Conservation (phyloP, 2,888 invertebrate genomes). For the Oxycera nigricornis region DNA sequence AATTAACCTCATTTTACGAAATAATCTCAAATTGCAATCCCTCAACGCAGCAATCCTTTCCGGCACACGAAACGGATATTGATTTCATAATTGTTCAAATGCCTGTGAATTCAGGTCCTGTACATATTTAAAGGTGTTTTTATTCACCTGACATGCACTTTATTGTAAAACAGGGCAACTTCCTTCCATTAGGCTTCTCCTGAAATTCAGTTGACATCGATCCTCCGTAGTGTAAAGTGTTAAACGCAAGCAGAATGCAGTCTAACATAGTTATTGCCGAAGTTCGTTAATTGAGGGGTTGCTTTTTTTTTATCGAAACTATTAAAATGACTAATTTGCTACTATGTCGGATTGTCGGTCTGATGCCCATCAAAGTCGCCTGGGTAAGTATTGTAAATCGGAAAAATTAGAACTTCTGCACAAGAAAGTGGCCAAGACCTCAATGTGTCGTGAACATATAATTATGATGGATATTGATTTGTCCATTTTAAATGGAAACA, state of each 20-base stretch:
- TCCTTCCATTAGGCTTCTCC: not conserved
- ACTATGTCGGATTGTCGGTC: slow-evolving; percentile 42
- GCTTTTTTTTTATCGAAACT: too few relatives aligned
- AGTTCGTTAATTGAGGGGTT: too few relatives aligned
- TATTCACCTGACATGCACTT: slow-evolving; percentile 18
- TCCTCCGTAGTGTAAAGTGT: slow-evolving; percentile 26
- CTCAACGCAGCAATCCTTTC: not conserved
- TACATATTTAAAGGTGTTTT: not conserved
- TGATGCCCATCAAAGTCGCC: slow-evolving; percentile 42
- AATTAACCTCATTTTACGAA: not conserved
- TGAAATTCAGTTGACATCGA: slow-evolving; percentile 27
- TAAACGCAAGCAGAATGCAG: not conserved
- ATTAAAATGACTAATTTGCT: slow-evolving; percentile 28
- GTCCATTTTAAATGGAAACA: not conserved
- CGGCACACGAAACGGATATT: slow-evolving; percentile 34
- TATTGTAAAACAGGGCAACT: slow-evolving; percentile 25
- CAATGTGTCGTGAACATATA: slow-evolving; percentile 13
- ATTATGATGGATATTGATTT: slow-evolving; percentile 18
- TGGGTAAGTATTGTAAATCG: slow-evolving; percentile 39
- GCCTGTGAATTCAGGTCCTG: not conserved
- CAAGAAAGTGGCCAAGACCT: slow-evolving; percentile 19
- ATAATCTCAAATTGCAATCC: not conserved
- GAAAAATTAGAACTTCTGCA: not conserved
- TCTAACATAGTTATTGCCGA: not conserved
- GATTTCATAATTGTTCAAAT: not conserved